Conservation (phyloP, 2,113 vertebrate genomes). For the Daboia siamensis region DNA sequence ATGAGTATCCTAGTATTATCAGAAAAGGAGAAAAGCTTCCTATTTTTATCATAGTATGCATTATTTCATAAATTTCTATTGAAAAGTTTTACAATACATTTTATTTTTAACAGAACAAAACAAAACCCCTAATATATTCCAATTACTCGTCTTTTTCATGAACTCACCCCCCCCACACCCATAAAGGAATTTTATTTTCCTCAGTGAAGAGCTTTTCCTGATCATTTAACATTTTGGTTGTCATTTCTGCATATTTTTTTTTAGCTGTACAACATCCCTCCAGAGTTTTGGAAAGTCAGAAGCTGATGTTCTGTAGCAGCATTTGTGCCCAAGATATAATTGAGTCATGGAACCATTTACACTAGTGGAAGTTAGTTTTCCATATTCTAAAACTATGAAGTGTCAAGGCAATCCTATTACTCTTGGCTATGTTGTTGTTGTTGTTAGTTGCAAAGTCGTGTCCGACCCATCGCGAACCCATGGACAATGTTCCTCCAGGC, state of each 20-base stretch:
- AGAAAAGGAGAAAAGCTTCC: not conserved
- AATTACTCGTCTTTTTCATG: not conserved
- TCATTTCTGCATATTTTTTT: not conserved
- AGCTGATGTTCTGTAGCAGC: not conserved
- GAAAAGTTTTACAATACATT: too few relatives aligned
- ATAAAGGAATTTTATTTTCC: not conserved
- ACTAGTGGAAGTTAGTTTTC: not conserved
- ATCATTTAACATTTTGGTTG: not conserved
- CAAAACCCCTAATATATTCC: not conserved
- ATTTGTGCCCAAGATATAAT: not conserved
- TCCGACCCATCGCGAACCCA: too few relatives aligned
- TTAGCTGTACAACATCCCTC: not conserved
- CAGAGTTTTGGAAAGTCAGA: not conserved
- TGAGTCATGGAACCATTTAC: not conserved
- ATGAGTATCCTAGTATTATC: not conserved
- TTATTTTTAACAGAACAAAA: too few relatives aligned
- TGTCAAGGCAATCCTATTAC: not conserved
- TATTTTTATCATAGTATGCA: not conserved
- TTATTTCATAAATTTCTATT: not conserved
- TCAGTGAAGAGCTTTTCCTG: not conserved
- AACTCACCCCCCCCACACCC: not conserved
- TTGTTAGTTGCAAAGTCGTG: too few relatives aligned
- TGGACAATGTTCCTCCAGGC: too few relatives aligned
- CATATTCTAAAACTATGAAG: not conserved
- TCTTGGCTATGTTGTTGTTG: too few relatives aligned